phyloP scores from a whole-genome alignment of 2,888 invertebrate genomes.

The Argyresthia albistria region DNA sequence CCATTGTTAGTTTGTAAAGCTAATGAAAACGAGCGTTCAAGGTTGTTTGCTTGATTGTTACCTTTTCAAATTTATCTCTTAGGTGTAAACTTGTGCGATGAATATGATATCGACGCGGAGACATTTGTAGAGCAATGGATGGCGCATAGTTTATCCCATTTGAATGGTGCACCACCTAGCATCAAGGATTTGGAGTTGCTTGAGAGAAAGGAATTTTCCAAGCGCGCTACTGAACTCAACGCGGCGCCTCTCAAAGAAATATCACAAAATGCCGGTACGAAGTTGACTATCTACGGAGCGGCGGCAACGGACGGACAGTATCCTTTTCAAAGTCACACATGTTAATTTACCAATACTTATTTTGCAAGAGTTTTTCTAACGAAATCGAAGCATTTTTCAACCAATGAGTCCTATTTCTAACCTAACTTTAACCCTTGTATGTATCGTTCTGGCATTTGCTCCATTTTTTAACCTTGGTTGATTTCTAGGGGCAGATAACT shows the following conservation, averaged over 20 bases:
- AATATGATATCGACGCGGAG: slow-evolving; percentile 76
- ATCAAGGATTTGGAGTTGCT: slow-evolving; percentile 72
- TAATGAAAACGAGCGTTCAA: slow-evolving; percentile 32
- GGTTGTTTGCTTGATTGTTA: slow-evolving; percentile 30
- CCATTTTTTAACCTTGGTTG: background rate
- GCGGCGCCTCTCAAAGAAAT: slow-evolving; percentile 39
- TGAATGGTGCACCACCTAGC: slow-evolving; percentile 74
- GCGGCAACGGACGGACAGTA: slow-evolving; percentile 39
- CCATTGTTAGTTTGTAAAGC: background rate
- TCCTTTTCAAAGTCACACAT: slow-evolving; percentile 38
- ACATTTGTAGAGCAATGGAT: slow-evolving; percentile 85
- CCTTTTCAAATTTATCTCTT: slow-evolving; percentile 20
- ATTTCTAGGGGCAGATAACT: no score
- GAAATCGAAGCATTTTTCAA: background rate
- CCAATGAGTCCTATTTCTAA: no score
- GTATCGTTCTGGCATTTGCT: slow-evolving; percentile 4
- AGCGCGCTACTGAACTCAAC: slow-evolving; percentile 41
- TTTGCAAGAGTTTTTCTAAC: slow-evolving; percentile 4
- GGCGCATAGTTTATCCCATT: slow-evolving; percentile 79
- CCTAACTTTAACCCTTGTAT: background rate
- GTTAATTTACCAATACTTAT: background rate
- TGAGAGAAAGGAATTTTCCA: slow-evolving; percentile 76
- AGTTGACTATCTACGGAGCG: slow-evolving; percentile 48
- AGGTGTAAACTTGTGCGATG: slow-evolving; percentile 77
- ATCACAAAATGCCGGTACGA: slow-evolving; percentile 43